These are phyloP conservation scores for Schlechtendalia chinensis DNA, from an alignment of 1,140 invertebrate genomes.

Conservation along the genomic window DNA sequence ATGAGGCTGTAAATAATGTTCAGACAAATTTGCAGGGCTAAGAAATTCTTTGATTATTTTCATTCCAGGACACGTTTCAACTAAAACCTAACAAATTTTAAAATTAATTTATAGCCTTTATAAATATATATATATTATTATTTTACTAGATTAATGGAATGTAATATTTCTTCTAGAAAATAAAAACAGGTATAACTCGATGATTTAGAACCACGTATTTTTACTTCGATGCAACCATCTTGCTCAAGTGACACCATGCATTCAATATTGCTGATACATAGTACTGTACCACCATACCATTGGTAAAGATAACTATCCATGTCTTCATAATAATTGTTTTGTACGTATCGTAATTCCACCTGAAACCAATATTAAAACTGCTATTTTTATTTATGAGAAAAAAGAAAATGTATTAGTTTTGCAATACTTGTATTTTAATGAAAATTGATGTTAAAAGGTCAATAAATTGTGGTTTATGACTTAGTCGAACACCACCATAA, in stretches of 20 bases:
- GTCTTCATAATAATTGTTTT: conserved; percentile 59
- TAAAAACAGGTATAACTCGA: conserved; percentile 66
- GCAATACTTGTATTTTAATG: conserved; percentile 32
- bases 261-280: conserved; percentile 71
- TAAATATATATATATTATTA: conserved; percentile 32
- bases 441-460: conserved; percentile 44
- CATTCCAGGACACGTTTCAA: conserved; percentile 68
- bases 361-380: neutral
- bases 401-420: neutral
- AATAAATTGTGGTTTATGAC: conserved; percentile 57
- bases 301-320: conserved; percentile 71
- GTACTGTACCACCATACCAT: conserved; percentile 77
- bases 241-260: conserved; percentile 70
- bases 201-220: conserved; percentile 68
- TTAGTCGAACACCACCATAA: conserved; percentile 70
- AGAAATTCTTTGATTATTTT: conserved; percentile 66
- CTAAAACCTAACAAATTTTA: conserved; percentile 58
- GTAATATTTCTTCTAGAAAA: conserved; percentile 73
- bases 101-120: neutral
- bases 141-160: conserved; percentile 66
- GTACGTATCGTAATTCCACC: conserved; percentile 42
- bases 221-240: conserved; percentile 67
- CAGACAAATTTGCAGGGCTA: conserved; percentile 64
- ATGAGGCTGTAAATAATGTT: conserved; percentile 60
- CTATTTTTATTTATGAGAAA: too few relatives aligned